Evolutionary conservation across 1,140 invertebrate genomes (phyloP).

Genomic region (Nymphalis io): DNA sequence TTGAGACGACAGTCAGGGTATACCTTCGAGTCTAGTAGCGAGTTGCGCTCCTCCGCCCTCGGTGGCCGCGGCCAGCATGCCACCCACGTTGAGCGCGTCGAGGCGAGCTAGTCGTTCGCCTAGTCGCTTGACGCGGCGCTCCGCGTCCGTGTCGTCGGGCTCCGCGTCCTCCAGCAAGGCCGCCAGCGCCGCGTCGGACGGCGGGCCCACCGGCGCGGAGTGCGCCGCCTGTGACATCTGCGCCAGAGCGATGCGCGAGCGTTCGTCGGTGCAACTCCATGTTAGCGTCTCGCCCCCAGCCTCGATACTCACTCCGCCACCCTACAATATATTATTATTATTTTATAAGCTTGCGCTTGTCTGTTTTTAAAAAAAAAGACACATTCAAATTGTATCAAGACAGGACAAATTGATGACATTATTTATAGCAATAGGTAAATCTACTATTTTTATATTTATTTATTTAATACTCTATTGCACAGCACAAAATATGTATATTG

Average conservation of each 20-base stretch:
- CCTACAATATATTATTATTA: constrained; percentile 19
- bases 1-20: neutral
- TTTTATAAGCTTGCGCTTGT: too few species aligned
- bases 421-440: too few species aligned
- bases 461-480: too few species aligned
- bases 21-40: constrained; percentile 49
- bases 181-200: constrained; percentile 58
- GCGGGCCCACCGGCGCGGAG: constrained; percentile 29
- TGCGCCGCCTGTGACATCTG: constrained; percentile 25
- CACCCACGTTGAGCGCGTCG: constrained; percentile 68
- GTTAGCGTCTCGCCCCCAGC: constrained; percentile 39
- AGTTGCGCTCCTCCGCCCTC: constrained; percentile 62
- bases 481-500: too few species aligned
- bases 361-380: too few species aligned
- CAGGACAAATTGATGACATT: too few species aligned
- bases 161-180: constrained; percentile 57
- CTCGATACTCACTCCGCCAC: constrained; percentile 40
- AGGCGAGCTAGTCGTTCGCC: constrained; percentile 58
- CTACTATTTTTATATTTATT: too few species aligned
- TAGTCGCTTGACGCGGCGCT: constrained; percentile 59
- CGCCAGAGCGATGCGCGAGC: constrained; percentile 27
- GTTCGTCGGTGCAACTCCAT: constrained; percentile 39
- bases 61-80: constrained; percentile 69
- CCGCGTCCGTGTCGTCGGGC: constrained; percentile 58
- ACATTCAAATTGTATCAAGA: too few species aligned